Conservation (phyloP, 2,113 vertebrate genomes). For the Ploceus nigricollis region DNA sequence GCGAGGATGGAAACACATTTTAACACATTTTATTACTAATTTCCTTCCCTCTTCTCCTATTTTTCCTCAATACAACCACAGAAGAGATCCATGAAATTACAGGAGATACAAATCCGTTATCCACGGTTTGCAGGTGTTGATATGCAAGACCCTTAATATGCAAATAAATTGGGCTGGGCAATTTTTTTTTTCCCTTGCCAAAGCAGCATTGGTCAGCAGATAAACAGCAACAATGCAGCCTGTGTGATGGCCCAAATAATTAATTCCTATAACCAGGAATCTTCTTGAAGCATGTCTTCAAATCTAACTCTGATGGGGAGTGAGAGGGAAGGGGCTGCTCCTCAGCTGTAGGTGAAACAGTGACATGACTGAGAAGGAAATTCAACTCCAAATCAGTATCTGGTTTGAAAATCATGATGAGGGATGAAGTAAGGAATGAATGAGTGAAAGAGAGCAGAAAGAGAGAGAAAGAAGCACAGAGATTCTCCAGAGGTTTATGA, state of each 20-base stretch:
- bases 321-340: not conserved
- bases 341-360: not conserved
- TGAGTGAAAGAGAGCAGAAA: not conserved
- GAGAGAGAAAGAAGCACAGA: not conserved
- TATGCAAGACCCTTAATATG: constrained; percentile 32
- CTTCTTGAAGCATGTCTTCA: constrained; percentile 17
- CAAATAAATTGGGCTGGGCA: constrained; percentile 48
- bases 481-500: constrained; percentile 1
- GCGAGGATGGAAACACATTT: not conserved
- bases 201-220: constrained; percentile 41
- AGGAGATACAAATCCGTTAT: constrained; percentile 69
- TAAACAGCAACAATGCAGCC: constrained; percentile 34
- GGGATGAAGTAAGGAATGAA: not conserved
- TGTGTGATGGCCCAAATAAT: constrained; percentile 17
- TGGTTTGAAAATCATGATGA: not conserved
- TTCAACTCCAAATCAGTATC: not conserved
- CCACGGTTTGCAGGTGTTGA: constrained; percentile 69
- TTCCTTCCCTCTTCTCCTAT: not conserved
- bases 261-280: constrained; percentile 5
- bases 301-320: not conserved
- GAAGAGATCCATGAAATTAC: constrained; percentile 63
- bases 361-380: not conserved
- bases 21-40: constrained; percentile 21
- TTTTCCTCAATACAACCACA: constrained; percentile 10
- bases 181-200: not conserved